Conservation (phyloP, 2,888 invertebrate genomes). For the Eupithecia pulchellata region DNA sequence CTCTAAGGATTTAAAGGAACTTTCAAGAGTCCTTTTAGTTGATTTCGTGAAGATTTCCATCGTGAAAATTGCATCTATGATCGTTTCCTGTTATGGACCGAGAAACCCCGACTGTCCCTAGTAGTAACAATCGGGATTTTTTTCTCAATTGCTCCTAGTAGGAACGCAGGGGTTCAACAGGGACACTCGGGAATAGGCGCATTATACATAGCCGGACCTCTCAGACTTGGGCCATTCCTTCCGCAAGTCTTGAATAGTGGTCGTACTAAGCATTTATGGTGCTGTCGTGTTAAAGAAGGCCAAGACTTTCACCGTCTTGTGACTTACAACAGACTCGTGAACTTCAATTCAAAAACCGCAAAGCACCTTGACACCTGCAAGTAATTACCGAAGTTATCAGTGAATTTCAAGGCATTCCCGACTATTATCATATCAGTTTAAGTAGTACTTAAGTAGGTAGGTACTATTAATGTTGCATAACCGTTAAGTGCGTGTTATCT, state of each 20-base stretch:
- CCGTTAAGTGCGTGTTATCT: constrained; percentile 45
- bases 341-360: constrained; percentile 20
- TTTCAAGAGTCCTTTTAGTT: too few relatives aligned
- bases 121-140: too few relatives aligned
- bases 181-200: too few relatives aligned
- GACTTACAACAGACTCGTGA: background rate
- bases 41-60: too few relatives aligned
- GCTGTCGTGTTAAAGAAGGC: background rate
- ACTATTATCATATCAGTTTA: constrained; percentile 51
- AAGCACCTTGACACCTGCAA: constrained; percentile 41
- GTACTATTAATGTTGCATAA: constrained; percentile 48
- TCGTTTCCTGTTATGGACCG: too few relatives aligned
- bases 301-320: background rate
- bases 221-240: background rate
- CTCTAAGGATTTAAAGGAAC: too few relatives aligned
- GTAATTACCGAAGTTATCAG: constrained; percentile 41
- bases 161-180: too few relatives aligned
- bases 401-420: constrained; percentile 47
- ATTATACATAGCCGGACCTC: too few relatives aligned
- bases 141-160: too few relatives aligned
- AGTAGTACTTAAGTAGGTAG: constrained; percentile 46
- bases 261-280: background rate
- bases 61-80: too few relatives aligned
- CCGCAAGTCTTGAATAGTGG: background rate
- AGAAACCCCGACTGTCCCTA: too few relatives aligned